Conservation (phyloP, 2,797 vertebrate species). For the Champsocephalus gunnari region DNA sequence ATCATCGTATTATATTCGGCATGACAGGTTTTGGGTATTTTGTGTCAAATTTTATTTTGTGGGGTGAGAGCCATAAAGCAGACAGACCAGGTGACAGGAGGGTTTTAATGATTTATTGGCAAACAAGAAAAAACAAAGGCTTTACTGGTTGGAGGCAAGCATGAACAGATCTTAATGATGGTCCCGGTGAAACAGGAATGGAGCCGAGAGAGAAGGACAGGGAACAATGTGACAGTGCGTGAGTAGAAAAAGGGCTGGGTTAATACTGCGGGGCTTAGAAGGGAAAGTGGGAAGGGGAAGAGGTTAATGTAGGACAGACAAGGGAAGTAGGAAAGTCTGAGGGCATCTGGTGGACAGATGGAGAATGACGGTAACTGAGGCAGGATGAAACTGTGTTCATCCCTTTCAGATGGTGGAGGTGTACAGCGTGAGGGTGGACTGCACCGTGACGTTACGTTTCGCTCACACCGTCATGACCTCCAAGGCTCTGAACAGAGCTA, state of each 20-base stretch:
- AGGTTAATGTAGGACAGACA: not conserved
- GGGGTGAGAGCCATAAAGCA: not conserved
- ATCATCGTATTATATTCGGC: no score
- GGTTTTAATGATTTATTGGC: not conserved
- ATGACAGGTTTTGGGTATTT: not conserved
- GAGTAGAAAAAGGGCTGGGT: no score
- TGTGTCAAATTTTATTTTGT: not conserved
- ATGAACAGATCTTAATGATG: not conserved
- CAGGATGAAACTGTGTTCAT: not conserved
- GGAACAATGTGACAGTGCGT: no score
- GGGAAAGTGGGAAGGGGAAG: not conserved
- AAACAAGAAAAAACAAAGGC: not conserved
- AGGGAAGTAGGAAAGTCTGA: not conserved
- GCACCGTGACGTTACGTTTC: constrained; percentile 90
- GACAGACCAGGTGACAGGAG: not conserved
- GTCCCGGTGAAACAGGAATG: not conserved
- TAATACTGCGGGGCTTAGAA: no score
- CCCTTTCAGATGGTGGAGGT: constrained; percentile 74
- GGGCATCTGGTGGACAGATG: not conserved
- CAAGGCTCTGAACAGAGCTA: constrained; percentile 87
- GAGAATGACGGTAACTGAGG: not conserved
- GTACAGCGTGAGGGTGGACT: constrained; percentile 86
- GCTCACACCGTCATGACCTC: constrained; percentile 92
- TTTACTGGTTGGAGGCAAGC: not conserved
- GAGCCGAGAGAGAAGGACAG: not conserved